Evolutionary conservation across 2,888 invertebrate genomes (phyloP).

Genomic region (Lasioglossum malachurum): DNA sequence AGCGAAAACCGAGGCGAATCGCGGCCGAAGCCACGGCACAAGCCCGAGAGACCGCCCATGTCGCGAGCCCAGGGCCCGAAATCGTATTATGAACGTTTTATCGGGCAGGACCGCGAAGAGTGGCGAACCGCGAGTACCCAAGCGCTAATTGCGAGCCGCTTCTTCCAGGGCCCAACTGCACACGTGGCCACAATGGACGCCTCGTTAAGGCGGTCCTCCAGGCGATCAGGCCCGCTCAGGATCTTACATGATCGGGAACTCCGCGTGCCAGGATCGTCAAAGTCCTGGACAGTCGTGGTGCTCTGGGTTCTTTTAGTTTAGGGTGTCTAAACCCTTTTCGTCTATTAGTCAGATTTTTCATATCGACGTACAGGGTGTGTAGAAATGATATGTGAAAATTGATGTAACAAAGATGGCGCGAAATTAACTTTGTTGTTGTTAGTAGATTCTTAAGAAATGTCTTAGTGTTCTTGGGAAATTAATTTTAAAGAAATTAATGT

Average conservation of each 20-base stretch:
- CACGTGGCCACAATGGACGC: conserved; percentile 61
- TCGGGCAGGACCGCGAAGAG: conserved; percentile 67
- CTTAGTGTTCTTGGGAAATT: too few relatives aligned
- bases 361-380: too few relatives aligned
- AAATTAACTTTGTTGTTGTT: too few relatives aligned
- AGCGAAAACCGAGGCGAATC: conserved; percentile 57
- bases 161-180: conserved; percentile 35
- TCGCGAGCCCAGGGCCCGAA: conserved; percentile 57
- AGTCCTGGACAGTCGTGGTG: not conserved
- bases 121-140: conserved; percentile 75
- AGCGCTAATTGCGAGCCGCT: conserved; percentile 72
- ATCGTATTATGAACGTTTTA: conserved; percentile 77
- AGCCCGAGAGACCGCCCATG: conserved; percentile 75
- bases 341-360: too few relatives aligned
- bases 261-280: conserved; percentile 22
- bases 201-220: conserved; percentile 69
- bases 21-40: not conserved
- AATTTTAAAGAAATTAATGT: too few relatives aligned
- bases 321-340: too few relatives aligned
- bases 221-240: conserved; percentile 42
- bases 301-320: not conserved
- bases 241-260: conserved; percentile 53
- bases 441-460: too few relatives aligned
- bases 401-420: too few relatives aligned
- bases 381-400: too few relatives aligned